Evolutionary conservation across 1,140 invertebrate genomes (phyloP), one percentile per base, ranked within the genome.

Genomic region (Aphaenogaster floridana): DNA sequence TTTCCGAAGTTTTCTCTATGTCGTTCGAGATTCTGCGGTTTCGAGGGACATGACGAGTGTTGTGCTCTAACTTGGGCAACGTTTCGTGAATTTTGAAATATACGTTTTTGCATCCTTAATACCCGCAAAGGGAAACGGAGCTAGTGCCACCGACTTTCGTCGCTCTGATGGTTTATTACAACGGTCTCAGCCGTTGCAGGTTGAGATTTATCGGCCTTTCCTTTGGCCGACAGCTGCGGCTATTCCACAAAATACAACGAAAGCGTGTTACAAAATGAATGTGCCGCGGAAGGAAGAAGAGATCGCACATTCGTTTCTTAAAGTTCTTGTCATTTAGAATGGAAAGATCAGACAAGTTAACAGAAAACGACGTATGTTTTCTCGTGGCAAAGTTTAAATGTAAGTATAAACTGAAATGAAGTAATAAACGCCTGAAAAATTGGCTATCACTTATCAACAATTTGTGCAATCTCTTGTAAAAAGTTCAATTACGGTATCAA

Each of bases 191-290:
- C 80, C 52, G 80, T 61, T 84, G 80, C 28, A 48, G 66, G 66
- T 59, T 59, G 79, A 83, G 54, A 84, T 84, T 84, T 84, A 84
- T 84, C 80, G 79, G 79, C 39, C 78, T 66, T 66, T 78, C 83
- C 61, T 15, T 15, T 21, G 59, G n/a, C 36, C n/a, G 21, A 39
- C 74, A 78, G 59, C 45, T 85, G 74, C 50, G 72, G 74, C 83
- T 66, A 63, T 28, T 86, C 59, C 83, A 61, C 68, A 61, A 84
- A 84, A 84, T 84, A 84, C 80, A 74, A 71, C 52, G 79, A 61
- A 74, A 74, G 21, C 17, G n/a, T 54, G 69, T 84, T 84, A 50
- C 54, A 84, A 84, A 84, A 84, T 61, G 42, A 84, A 84, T 84
- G 69, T 54, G 39, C 21, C 39, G 39, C 80, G 80, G 42, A 84